Evolutionary conservation across 1,140 invertebrate genomes (phyloP), one percentile per base, ranked within the genome.

Genomic region (Leptonema lineaticorne): DNA sequence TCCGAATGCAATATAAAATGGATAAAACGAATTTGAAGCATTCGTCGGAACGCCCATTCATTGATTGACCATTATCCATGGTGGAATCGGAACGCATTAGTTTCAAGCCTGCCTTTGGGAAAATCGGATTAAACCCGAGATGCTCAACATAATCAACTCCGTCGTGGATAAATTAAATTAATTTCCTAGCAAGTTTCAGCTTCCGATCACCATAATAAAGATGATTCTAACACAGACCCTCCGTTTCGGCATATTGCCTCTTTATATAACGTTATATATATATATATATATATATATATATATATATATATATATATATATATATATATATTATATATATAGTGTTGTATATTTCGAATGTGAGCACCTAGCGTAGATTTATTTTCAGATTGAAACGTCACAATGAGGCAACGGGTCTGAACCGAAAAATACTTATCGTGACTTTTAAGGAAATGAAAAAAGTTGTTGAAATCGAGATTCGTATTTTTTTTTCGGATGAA

Each of bases 81-180:
- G 50, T 24, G 22, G 50, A 53, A 53, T 53, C 50, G 27, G 50
- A 53, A 53, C 50, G 50, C 50, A 53, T 53, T 53, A 53, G 20
- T 24, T 22, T 53, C 50, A 26, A 53, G 22, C 27, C 50, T 53
- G 50, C 27, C 50, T 53, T 24, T 26, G 50, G 20, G 11, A 20
- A 53, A 53, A 53, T 53, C 22, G 50, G 50, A 53, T 53, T 53
- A 53, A 53, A 24, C 50, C 22, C 50, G 18, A 26, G 50, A 53
- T 53, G 50, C 50, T 53, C 22, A 53, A 53, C 50, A 53, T 53
- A 53, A 53, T 53, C 50, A 53, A 53, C 50, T 53, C 27, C 50
- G 6, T 22, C 22, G 50, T 53, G 22, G 22, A 24, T 24, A 53
- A 53, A 53, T 53, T 53, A 53, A 53, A 53, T 53, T 53, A 53